Percentiles rank a stretch among this genome's conserved stretches.
phyloP scores from a whole-genome alignment of 37 sponge, comb jelly and placozoan species.

The Bolinopsis microptera region DNA sequence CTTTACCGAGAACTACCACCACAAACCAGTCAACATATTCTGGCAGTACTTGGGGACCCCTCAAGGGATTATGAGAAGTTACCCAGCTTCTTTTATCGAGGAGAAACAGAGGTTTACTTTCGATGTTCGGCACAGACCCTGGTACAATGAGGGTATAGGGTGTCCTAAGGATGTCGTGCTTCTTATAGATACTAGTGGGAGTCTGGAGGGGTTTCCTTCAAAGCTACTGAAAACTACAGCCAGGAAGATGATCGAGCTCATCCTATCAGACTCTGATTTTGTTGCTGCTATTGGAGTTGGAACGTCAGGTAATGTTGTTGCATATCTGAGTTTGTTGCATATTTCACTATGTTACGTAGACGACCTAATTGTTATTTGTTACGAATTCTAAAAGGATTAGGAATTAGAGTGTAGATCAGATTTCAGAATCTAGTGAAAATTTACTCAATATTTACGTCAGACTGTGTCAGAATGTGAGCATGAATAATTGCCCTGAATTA shows the following conservation, averaged over 20 bases:
- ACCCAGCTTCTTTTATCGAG: background rate
- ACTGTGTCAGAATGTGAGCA: no score
- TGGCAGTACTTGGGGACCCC: slow-evolving; percentile 27
- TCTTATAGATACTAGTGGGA: background rate
- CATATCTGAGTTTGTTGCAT: no score
- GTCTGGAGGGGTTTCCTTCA: slow-evolving; percentile 22
- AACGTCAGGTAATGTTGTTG: background rate
- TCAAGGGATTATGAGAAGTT: background rate
- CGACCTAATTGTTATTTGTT: no score
- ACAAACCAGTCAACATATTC: background rate
- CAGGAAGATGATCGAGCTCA: background rate
- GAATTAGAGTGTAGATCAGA: no score
- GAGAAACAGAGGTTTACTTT: slow-evolving; percentile 26
- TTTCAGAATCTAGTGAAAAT: no score
- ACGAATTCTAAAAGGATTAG: no score
- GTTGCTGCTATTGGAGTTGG: background rate
- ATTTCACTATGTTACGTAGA: no score
- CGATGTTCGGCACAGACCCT: slow-evolving; percentile 15
- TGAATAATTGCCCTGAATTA: no score
- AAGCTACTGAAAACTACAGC: background rate
- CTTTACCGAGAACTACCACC: background rate
- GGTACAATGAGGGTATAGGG: slow-evolving; percentile 23
- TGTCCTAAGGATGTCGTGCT: slow-evolving; percentile 20
- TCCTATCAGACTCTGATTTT: slow-evolving; percentile 7
- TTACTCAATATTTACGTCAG: no score